Percentiles rank a stretch among this genome's conserved stretches.
These are phyloP conservation scores for Halocynthia roretzi DNA, from an alignment of 23 tunicate genomes.

Conservation along the genomic window DNA sequence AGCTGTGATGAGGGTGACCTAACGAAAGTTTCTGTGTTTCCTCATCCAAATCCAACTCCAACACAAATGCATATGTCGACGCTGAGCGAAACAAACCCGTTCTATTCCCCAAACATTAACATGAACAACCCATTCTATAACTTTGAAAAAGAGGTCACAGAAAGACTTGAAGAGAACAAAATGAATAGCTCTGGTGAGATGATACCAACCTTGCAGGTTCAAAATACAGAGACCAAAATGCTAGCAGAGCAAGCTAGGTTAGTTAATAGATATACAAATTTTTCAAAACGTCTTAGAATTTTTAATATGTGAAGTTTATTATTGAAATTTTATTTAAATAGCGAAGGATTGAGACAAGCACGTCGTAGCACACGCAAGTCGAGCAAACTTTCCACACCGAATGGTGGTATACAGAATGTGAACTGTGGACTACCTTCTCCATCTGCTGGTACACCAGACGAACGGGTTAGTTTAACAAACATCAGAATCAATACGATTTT, in stretches of 20 bases:
- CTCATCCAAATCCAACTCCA: slow-evolving; percentile 20
- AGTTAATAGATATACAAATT: no score
- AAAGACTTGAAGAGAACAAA: no score
- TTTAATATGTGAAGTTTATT: no score
- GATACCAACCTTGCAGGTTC: no score
- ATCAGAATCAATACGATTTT: background rate
- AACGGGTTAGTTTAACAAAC: slow-evolving; percentile 45
- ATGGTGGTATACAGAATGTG: slow-evolving; percentile 17
- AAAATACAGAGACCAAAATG: no score
- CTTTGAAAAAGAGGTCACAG: no score
- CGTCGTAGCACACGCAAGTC: slow-evolving; percentile 56
- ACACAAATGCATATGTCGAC: slow-evolving; percentile 1
- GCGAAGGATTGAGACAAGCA: slow-evolving; percentile 56
- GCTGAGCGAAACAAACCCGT: slow-evolving; percentile 24
- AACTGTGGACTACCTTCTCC: slow-evolving; percentile 27
- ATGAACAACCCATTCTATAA: slow-evolving; percentile 16
- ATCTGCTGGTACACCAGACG: slow-evolving; percentile 71
- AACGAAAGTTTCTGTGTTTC: slow-evolving; percentile 14
- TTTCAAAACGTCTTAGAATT: no score
- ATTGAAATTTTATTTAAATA: background rate
- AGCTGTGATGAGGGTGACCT: slow-evolving; percentile 29
- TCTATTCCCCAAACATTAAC: slow-evolving; percentile 5
- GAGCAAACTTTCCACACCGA: slow-evolving; percentile 54
- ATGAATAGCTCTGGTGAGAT: no score
- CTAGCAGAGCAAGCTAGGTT: no score